Evolutionary conservation across 2,888 invertebrate species (phyloP).

Genomic region (Pristionchus japonicus): DNA sequence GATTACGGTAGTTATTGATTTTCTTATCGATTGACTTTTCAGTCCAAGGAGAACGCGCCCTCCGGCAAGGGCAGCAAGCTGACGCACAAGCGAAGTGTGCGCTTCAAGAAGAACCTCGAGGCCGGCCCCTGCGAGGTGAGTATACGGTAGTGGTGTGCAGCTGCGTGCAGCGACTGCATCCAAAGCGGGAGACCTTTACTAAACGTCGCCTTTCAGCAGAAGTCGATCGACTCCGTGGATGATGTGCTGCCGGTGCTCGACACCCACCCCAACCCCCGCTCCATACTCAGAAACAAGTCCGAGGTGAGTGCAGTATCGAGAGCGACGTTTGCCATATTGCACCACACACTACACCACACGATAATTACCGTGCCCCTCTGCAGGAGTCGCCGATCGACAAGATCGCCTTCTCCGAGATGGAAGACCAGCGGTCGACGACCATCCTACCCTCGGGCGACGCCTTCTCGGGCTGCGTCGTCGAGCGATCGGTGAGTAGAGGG

Average conservation of each 20-base stretch:
- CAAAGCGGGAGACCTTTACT: background rate
- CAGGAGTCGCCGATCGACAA: slow-evolving; percentile 46
- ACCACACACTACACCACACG: background rate
- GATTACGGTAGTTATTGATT: background rate
- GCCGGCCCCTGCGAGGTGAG: slow-evolving; percentile 42
- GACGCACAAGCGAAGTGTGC: slow-evolving; percentile 44
- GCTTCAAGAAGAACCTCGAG: slow-evolving; percentile 48
- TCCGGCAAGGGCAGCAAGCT: slow-evolving; percentile 34
- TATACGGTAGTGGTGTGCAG: background rate
- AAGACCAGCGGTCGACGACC: slow-evolving; percentile 38
- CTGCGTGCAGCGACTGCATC: background rate
- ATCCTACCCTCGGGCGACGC: slow-evolving; percentile 42
- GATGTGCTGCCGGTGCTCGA: background rate
- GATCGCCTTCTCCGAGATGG: slow-evolving; percentile 44
- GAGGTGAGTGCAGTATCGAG: slow-evolving; percentile 21
- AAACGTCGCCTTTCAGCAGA: background rate
- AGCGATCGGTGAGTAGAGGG: slow-evolving; percentile 16
- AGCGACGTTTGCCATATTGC: background rate
- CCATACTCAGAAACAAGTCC: slow-evolving; percentile 45
- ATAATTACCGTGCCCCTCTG: slow-evolving; percentile 16
- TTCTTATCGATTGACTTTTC: too few relatives aligned
- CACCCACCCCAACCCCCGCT: slow-evolving; percentile 12
- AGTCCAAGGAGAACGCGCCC: slow-evolving; percentile 24
- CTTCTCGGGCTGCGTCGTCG: slow-evolving; percentile 42
- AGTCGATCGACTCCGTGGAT: slow-evolving; percentile 25